Evolutionary conservation across 2,113 vertebrate species (phyloP).

Genomic region (Cariama cristata): DNA sequence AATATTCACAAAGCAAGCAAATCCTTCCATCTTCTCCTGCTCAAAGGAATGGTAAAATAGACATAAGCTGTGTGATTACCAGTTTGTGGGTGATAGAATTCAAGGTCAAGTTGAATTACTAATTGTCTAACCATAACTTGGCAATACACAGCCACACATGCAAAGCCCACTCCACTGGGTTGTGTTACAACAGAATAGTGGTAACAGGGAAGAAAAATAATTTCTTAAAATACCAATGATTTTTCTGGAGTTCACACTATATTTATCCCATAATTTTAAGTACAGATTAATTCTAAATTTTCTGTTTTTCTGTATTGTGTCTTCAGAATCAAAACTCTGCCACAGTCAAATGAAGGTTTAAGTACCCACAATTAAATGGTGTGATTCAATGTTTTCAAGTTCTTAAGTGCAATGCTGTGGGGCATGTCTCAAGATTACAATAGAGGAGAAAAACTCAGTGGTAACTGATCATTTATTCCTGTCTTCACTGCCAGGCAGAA

Average conservation of each 20-base stretch:
- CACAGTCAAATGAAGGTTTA: not conserved
- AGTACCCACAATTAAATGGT: not conserved
- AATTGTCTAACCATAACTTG: not conserved
- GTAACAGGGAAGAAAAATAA: not conserved
- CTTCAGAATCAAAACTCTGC: not conserved
- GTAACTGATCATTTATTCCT: conserved; percentile 27
- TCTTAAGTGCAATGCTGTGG: not conserved
- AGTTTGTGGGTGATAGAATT: not conserved
- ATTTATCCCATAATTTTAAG: not conserved
- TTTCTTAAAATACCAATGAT: not conserved
- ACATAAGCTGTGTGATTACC: not conserved
- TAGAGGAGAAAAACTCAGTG: not conserved
- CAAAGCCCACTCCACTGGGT: not conserved
- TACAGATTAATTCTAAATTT: not conserved
- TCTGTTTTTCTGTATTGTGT: not conserved
- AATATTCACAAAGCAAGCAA: not conserved
- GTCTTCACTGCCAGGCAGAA: not conserved
- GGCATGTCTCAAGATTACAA: not conserved
- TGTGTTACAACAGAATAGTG: not conserved
- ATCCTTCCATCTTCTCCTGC: not conserved
- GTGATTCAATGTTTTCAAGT: not conserved
- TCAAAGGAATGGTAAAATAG: not conserved
- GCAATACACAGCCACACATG: not conserved
- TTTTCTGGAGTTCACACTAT: not conserved
- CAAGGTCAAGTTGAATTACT: not conserved